A percentile compares a stretch with the other conserved stretches of the same genome.
Conservation (phyloP, 1,140 invertebrate genomes). For the Zeugodacus cucurbitae region DNA sequence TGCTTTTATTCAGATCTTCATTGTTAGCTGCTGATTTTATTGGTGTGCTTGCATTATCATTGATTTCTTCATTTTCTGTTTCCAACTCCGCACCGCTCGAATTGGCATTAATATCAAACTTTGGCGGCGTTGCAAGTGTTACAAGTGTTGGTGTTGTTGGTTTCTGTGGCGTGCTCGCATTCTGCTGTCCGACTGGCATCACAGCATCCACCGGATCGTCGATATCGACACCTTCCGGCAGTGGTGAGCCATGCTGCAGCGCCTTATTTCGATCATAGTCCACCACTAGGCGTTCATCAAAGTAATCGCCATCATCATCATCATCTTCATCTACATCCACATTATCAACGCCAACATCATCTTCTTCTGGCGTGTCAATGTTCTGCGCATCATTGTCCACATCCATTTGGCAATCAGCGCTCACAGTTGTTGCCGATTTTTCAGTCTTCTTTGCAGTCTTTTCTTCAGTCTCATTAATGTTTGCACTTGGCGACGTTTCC, state of each 20-base stretch:
- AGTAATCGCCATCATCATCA: slow-evolving; percentile 52
- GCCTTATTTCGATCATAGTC: slow-evolving; percentile 48
- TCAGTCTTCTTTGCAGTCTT: neutral
- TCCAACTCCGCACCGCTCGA: neutral
- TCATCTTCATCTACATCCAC: slow-evolving; percentile 49
- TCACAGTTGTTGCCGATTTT: neutral
- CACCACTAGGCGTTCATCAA: slow-evolving; percentile 59
- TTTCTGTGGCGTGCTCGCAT: slow-evolving; percentile 40
- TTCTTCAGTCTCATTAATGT: neutral
- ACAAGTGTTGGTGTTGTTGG: neutral
- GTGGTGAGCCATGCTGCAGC: neutral
- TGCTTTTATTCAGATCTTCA: neutral
- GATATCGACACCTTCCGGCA: neutral
- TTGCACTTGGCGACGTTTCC: neutral
- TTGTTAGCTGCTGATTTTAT: slow-evolving; percentile 50
- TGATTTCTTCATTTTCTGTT: neutral
- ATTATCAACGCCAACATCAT: slow-evolving; percentile 48
- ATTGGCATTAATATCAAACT: slow-evolving; percentile 42
- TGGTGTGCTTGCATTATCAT: slow-evolving; percentile 27
- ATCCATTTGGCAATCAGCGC: neutral
- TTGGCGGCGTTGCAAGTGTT: slow-evolving; percentile 32
- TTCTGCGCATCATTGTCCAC: neutral
- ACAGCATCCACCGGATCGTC: neutral
- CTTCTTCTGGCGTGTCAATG: neutral
- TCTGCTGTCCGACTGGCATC: neutral